Base-by-base conservation (phyloP, 2,888 invertebrate genomes). In the Trachelus troglodyta region DNA sequence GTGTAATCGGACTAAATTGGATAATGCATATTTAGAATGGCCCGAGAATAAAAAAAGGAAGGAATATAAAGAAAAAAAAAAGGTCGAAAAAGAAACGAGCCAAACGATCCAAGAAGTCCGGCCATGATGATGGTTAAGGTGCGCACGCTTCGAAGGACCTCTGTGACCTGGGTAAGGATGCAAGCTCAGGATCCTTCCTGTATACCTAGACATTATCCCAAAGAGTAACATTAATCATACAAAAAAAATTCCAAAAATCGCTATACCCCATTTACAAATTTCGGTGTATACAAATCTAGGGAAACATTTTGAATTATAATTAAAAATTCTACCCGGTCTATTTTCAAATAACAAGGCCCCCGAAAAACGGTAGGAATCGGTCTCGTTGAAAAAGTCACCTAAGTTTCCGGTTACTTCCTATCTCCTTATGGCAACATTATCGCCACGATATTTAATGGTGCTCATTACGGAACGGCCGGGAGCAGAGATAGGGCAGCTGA, bases 1-100 rank as follows among this genome's bases (percentile, higher is more conserved):
- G 88, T 88, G 89, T 88, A 88, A 88, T 89, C 86, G 87, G 86
- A 84, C 84, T 85, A 88, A 88, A 88, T 89, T 88, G 88, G 86
- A 87, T 86, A 88, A 89, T 86, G 86, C 85, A 84, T 85, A 86
- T 86, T 87, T 86, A 85, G 85, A 85, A 84, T 83, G 82, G 83
- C 78, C 80, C 75, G 79, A 82, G 83, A 75, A 81, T 80, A 80
- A 78, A 76, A 79, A 81, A 82, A 79, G 75, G 75, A 76, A 74
- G 73, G 34, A 79, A 76, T 76, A 33, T 69, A 40, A 69, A 69
- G 80, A 79, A 69, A n/a, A 15, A 40, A 37, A 37, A 40, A 15
- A 15, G 37, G 2, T 40, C 40, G 0, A 40, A 40, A 77, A 74
- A 77, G 34, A 69, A 77, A 37, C 12, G 11, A 34, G 12, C 68